Evolutionary conservation across 2,888 invertebrate species (phyloP).

Genomic region (Cantharis lateralis): DNA sequence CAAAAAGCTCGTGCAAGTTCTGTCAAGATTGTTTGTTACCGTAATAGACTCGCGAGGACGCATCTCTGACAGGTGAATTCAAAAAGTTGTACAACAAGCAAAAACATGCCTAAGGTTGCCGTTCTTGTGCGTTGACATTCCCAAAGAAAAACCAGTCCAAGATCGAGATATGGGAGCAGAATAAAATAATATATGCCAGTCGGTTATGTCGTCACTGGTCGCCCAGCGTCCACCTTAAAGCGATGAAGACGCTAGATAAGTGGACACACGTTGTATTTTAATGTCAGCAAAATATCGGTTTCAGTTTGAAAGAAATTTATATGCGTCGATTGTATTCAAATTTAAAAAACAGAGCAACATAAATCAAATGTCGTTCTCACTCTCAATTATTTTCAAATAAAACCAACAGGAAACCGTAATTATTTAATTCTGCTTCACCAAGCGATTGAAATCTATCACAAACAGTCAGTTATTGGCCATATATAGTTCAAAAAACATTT

Average conservation of each 20-base stretch:
- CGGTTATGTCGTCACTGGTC: conserved; percentile 42
- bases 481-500: no score
- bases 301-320: conserved; percentile 43
- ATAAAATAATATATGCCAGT: conserved; percentile 48
- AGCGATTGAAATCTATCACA: no score
- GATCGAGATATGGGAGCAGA: conserved; percentile 44
- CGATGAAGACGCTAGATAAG: conserved; percentile 48
- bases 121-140: conserved; percentile 39
- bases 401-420: not conserved
- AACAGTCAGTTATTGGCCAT: no score
- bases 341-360: conserved; percentile 30
- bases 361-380: conserved; percentile 16
- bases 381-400: not conserved
- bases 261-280: conserved; percentile 50
- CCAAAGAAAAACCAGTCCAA: conserved; percentile 44
- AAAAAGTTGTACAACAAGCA: conserved; percentile 50
- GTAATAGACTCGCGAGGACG: conserved; percentile 47
- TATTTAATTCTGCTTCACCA: not conserved
- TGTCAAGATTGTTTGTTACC: conserved; percentile 28
- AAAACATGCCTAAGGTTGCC: conserved; percentile 43
- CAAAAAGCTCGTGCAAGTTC: conserved; percentile 6
- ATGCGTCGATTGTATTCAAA: conserved; percentile 49
- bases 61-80: conserved; percentile 47
- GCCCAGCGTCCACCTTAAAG: conserved; percentile 49
- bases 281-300: conserved; percentile 42